phyloP scores from a whole-genome alignment of 2,888 invertebrate species.

The Bruchidius siliquastri region DNA sequence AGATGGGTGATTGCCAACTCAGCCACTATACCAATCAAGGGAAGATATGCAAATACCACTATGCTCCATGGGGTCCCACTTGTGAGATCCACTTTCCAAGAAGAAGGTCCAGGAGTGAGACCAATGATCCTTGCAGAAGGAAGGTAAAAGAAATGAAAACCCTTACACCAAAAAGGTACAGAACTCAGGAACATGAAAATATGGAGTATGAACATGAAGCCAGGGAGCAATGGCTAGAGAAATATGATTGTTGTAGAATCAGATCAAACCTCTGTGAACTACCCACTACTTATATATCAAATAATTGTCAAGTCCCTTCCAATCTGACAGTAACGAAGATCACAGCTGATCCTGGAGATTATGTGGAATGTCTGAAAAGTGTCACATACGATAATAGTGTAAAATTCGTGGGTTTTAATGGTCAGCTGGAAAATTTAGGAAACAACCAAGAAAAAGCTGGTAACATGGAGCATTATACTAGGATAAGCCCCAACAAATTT shows the following conservation, averaged over 20 bases:
- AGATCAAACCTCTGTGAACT: conserved; percentile 42
- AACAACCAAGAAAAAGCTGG: conserved; percentile 18
- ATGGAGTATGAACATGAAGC: conserved; percentile 41
- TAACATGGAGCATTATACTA: conserved; percentile 11
- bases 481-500: conserved; percentile 13
- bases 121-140: conserved; percentile 35
- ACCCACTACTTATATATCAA: conserved; percentile 46
- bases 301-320: conserved; percentile 38
- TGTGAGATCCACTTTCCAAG: conserved; percentile 42
- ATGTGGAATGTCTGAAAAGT: conserved; percentile 32
- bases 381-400: conserved; percentile 34
- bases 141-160: conserved; percentile 44
- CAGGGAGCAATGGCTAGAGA: conserved; percentile 32
- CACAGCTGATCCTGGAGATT: conserved; percentile 28
- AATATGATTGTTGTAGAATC: conserved; percentile 35
- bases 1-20: background rate
- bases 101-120: conserved; percentile 42
- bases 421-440: conserved; percentile 25
- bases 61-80: conserved; percentile 43
- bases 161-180: conserved; percentile 37
- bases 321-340: conserved; percentile 29
- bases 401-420: conserved; percentile 28
- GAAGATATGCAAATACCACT: conserved; percentile 39
- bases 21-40: conserved; percentile 31
- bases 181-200: conserved; percentile 41